A percentile compares a stretch with the other conserved stretches of the same genome.
Evolutionary conservation across 2,113 vertebrate genomes (phyloP).

Genomic region (Xiphias gladius): DNA sequence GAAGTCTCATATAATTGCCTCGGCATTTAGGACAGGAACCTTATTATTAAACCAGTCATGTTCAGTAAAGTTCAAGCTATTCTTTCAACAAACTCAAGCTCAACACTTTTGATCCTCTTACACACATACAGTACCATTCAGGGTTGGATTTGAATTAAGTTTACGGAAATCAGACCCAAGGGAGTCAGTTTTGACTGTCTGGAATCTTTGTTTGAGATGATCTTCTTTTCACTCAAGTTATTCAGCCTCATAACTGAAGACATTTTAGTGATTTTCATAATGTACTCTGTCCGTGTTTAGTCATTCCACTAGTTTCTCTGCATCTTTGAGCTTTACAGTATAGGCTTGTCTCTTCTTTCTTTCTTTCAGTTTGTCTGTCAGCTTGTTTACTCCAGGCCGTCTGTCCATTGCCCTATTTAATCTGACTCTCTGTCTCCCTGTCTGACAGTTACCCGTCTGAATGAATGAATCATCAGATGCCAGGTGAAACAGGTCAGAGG

Average conservation of each 20-base stretch:
- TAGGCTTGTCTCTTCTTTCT: neutral
- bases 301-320: neutral
- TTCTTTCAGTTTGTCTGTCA: neutral
- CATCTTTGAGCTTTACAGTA: neutral
- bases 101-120: neutral
- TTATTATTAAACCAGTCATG: slow-evolving; percentile 56
- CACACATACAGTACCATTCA: neutral
- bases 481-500: slow-evolving; percentile 50
- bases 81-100: slow-evolving; percentile 15
- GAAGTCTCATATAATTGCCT: slow-evolving; percentile 38
- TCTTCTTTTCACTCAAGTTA: too few species aligned
- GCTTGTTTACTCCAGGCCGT: slow-evolving; percentile 14
- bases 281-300: neutral
- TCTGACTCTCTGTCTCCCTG: slow-evolving; percentile 10
- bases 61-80: slow-evolving; percentile 49
- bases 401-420: slow-evolving; percentile 20
- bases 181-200: neutral
- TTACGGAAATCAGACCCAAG: too few species aligned
- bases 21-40: slow-evolving; percentile 46
- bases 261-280: neutral
- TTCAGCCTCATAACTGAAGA: too few species aligned
- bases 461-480: slow-evolving; percentile 65
- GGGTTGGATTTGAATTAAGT: slow-evolving; percentile 4
- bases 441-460: slow-evolving; percentile 21
- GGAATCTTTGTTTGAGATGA: neutral